phyloP scores from a whole-genome alignment of 2,888 invertebrate genomes.

The Aleiodes alternator region DNA sequence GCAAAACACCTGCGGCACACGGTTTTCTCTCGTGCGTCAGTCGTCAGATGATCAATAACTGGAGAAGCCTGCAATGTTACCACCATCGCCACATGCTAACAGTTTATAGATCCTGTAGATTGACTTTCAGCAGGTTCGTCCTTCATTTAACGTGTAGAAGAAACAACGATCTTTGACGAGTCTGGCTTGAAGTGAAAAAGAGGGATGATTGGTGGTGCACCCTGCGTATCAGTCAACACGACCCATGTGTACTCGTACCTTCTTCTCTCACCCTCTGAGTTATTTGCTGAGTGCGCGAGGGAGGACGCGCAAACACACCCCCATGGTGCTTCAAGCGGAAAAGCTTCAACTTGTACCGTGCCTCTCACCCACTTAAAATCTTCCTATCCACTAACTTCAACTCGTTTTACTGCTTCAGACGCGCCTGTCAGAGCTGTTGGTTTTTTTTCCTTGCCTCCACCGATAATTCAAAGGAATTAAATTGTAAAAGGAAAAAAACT shows the following conservation, averaged over 20 bases:
- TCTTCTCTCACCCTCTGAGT: conserved; percentile 12
- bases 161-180: background rate
- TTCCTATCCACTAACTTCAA: background rate
- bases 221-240: conserved; percentile 4
- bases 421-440: background rate
- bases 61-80: conserved; percentile 11
- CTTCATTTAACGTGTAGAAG: background rate
- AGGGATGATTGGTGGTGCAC: conserved; percentile 6
- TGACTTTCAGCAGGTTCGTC: conserved; percentile 15
- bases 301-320: conserved; percentile 10
- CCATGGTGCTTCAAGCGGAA: conserved; percentile 10
- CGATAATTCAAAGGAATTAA: too few relatives aligned
- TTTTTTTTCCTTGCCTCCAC: too few relatives aligned
- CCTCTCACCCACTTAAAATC: conserved; percentile 13
- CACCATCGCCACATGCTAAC: background rate
- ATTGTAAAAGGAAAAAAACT: too few relatives aligned
- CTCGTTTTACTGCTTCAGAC: background rate
- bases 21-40: conserved; percentile 18
- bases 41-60: conserved; percentile 30
- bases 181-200: background rate
- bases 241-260: background rate
- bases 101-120: background rate
- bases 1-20: conserved; percentile 13
- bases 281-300: conserved; percentile 22
- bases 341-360: conserved; percentile 33